Evolutionary conservation across 2,797 vertebrate species (phyloP), one percentile per base, ranked within the genome.

Genomic region (Agapornis canus): DNA sequence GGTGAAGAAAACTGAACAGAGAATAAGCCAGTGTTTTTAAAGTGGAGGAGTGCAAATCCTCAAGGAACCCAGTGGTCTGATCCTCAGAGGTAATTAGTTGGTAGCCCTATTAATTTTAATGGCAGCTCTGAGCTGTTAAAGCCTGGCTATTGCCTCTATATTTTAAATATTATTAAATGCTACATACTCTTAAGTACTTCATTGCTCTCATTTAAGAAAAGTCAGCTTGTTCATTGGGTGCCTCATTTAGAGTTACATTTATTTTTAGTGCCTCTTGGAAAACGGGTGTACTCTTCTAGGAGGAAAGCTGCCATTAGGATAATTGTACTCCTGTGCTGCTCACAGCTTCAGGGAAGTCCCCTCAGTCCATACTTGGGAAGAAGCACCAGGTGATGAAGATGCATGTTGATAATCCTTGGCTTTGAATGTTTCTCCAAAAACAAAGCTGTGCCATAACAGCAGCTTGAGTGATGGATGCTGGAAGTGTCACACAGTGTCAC

Each of bases 31-130:
- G 9, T n/a, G 47, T 47, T 91, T 80, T 90, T 63, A 82, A 80
- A 64, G 31, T 22, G 52, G 47, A 88, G 79, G 56, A 91, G 66
- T 76, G 59, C 85, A 95, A 90, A 95, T 96, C 73, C 94, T 95
- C 17, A 47, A 92, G 89, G 89, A 88, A 88, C 63, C 48, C 26
- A 31, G 18, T 92, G 84, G 70, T 92, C 92, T 94, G 89, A 84
- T 92, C 77, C 89, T 95, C 85, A 61, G 89, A 95, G 89, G 73
- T 94, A 94, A 96, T 96, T 96, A 95, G 93, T 82, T 89, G 80
- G 92, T 96, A 97, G 73, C 87, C 77, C 85, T 94, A 91, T 95
- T 96, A 94, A 91, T 94, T 96, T 91, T 96, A 91, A 94, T 91
- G 94, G 91, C 85, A 92, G 77, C 92, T 93, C 73, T 94, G 92